A percentile compares a stretch with the other conserved stretches of the same genome.
These are phyloP conservation scores for Galeopsomyia nigrocyanea DNA, from an alignment of 2,888 invertebrate species.

Conservation along the genomic window DNA sequence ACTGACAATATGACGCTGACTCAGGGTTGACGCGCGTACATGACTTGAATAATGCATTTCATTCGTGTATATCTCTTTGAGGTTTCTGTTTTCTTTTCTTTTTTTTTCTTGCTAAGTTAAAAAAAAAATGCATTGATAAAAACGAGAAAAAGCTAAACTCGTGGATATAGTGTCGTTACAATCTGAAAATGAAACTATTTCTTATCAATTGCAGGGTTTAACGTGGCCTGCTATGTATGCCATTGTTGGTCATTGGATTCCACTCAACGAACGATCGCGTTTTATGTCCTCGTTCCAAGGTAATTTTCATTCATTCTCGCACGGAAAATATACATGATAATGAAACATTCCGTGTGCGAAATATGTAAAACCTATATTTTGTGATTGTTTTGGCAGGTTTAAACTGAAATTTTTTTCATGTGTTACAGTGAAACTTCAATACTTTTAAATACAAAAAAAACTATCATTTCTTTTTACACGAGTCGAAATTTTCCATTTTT, in stretches of 20 bases:
- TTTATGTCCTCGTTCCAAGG: constrained; percentile 84
- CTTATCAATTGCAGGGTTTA: constrained; percentile 70
- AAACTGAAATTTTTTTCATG: constrained; percentile 60
- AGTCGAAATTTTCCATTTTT: neutral
- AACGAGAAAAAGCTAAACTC: too few species aligned
- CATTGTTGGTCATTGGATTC: constrained; percentile 81
- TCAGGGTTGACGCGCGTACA: too few species aligned
- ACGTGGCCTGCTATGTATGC: constrained; percentile 86
- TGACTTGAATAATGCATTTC: too few species aligned
- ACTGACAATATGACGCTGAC: too few species aligned
- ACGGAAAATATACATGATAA: neutral
- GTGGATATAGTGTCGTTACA: too few species aligned
- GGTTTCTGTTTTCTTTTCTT: too few species aligned
- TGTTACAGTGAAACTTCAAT: constrained; percentile 67
- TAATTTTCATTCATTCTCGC: constrained; percentile 55
- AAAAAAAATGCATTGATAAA: too few species aligned
- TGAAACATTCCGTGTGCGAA: neutral
- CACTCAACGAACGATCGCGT: constrained; percentile 77
- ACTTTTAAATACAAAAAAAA: constrained; percentile 51
- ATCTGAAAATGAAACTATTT: neutral
- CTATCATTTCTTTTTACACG: constrained; percentile 1
- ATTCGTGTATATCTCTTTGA: too few species aligned
- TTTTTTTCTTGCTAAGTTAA: too few species aligned
- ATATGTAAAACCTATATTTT: constrained; percentile 1
- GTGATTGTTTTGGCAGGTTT: constrained; percentile 42